Base-by-base conservation (phyloP, 2,888 invertebrate genomes). In the Heliconius aoede region DNA sequence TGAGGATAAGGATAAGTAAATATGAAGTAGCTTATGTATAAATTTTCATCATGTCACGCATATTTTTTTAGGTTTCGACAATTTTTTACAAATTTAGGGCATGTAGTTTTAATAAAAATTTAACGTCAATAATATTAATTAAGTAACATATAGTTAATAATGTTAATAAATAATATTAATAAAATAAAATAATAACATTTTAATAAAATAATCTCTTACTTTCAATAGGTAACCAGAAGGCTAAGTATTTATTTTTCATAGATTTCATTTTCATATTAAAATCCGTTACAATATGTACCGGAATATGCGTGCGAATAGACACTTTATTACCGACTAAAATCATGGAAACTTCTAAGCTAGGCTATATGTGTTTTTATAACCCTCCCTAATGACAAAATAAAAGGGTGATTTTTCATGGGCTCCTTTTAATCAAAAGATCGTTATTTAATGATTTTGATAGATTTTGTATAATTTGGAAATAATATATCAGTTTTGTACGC, bases 201-300 rank as follows among this genome's bases (percentile, higher is more conserved):
- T 13, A 58, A 58, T 13, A 13, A 58, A 24, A 58, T 24, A 4
- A 58, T 11, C 58, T 58, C 4, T 58, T 58, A 85, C 91, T 87
- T 83, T 87, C 89, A 3, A 84, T 78, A 4, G 89, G 88, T 46
- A 89, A 84, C 91, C 90, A 90, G 76, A 87, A 85, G 32, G 60
- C 40, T 9, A 67, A 76, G 24, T 51, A 30, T 65, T 69, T 78
- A 36, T 68, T 72, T 77, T 71, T 79, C 26, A 78, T 64, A 51
- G 28, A 76, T 61, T 65, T 77, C n/a, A 36, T 76, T 62, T 24
- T 51, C 61, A 76, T 79, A 28, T 32, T 46, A 73, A 13, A 24
- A 28, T 71, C 61, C 26, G 71, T 7, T 46, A 18, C 46, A 7
- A 46, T 46, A 8, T 71, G 26, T 3, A 72, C 28, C 24, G 62